Percentiles rank a stretch among this genome's conserved stretches.
Evolutionary conservation across 2,797 vertebrate genomes (phyloP).

Genomic region (Poeciliopsis infans): DNA sequence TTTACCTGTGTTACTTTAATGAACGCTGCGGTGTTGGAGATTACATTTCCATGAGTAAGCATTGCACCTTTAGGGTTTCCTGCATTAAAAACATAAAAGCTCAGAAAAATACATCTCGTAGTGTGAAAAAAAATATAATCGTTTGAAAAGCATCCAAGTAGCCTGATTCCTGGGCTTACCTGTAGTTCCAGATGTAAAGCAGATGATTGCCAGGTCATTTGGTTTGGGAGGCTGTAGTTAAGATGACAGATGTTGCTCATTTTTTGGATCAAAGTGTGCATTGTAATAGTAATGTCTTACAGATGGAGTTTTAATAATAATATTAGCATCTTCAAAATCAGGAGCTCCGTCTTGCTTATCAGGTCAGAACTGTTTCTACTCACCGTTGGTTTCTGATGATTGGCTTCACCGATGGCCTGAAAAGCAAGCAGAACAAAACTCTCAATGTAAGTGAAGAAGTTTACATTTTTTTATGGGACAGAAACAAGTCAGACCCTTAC

Average conservation of each 20-base stretch:
- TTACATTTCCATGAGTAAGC: slow-evolving; percentile 92
- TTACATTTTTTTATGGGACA: neutral
- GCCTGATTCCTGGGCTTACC: slow-evolving; percentile 72
- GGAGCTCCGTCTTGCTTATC: neutral
- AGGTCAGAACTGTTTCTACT: slow-evolving; percentile 47
- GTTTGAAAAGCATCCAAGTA: neutral
- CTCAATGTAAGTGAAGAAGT: neutral
- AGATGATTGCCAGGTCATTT: slow-evolving; percentile 92
- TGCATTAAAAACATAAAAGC: slow-evolving; percentile 68
- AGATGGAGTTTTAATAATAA: neutral
- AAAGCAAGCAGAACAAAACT: slow-evolving; percentile 15
- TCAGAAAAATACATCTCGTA: neutral
- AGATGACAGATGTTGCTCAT: slow-evolving; percentile 39
- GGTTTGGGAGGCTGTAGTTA: slow-evolving; percentile 87
- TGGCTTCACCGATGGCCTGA: slow-evolving; percentile 75
- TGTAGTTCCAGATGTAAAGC: slow-evolving; percentile 98
- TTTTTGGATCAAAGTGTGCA: slow-evolving; percentile 1
- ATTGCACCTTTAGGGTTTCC: slow-evolving; percentile 95
- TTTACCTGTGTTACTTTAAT: slow-evolving; percentile 92
- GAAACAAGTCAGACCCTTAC: slow-evolving; percentile 68
- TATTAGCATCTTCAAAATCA: neutral
- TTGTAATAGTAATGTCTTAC: neutral
- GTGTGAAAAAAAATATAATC: neutral
- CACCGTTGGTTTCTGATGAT: slow-evolving; percentile 73
- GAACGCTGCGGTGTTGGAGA: slow-evolving; percentile 94